Percentiles rank a stretch among this genome's conserved stretches.
Evolutionary conservation across 2,888 invertebrate species (phyloP).

Genomic region (Eupithecia dodoneata): DNA sequence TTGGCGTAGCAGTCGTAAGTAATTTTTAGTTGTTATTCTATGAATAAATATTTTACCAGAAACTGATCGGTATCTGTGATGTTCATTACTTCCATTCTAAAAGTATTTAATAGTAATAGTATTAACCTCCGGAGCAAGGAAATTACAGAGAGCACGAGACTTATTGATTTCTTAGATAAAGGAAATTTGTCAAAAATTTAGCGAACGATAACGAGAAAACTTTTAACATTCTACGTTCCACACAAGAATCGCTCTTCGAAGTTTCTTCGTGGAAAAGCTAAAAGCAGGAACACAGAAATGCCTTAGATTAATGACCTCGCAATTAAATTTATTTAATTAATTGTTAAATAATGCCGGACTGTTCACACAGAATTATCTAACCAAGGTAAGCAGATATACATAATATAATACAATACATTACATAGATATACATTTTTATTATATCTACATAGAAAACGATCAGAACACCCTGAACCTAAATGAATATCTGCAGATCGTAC

Average conservation of each 20-base stretch:
- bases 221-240: background rate
- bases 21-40: no score
- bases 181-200: background rate
- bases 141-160: background rate
- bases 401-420: no score
- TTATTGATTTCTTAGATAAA: background rate
- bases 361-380: no score
- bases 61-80: no score
- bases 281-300: background rate
- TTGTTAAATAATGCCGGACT: no score
- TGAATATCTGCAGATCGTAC: no score
- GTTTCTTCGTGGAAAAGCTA: background rate
- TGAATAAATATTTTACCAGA: background rate
- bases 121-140: background rate
- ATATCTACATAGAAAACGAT: no score
- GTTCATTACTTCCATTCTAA: background rate
- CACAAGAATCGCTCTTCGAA: background rate
- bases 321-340: background rate
- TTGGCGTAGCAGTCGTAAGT: background rate
- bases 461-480: no score
- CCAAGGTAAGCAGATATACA: no score
- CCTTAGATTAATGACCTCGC: background rate
- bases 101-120: background rate
- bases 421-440: no score
- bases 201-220: conserved; percentile 2